A percentile compares a stretch with the other conserved stretches of the same genome.
Conservation (phyloP, 2,797 vertebrate genomes). For the Crax fasciolata region DNA sequence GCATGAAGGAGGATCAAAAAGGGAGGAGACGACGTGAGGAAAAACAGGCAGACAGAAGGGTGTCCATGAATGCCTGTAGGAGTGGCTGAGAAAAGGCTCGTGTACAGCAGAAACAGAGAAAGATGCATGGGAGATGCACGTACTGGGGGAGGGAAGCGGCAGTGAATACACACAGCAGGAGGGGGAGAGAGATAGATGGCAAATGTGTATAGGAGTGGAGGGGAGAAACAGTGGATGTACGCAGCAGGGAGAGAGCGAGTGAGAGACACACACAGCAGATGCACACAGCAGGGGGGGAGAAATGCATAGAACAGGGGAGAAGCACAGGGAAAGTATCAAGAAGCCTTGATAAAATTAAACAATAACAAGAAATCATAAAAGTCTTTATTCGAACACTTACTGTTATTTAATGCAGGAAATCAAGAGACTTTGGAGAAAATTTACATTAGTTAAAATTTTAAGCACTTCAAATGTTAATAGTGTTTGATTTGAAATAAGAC, state of each 20-base stretch:
- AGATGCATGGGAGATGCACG: slow-evolving; percentile 20
- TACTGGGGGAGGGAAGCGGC: slow-evolving; percentile 45
- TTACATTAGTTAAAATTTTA: slow-evolving; percentile 28
- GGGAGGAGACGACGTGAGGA: background rate
- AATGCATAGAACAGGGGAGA: slow-evolving; percentile 44
- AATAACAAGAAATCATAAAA: slow-evolving; percentile 46
- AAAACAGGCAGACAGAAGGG: background rate
- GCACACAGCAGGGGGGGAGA: slow-evolving; percentile 67
- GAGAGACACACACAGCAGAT: slow-evolving; percentile 76
- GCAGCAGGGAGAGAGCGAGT: slow-evolving; percentile 55
- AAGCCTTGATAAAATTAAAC: slow-evolving; percentile 25
- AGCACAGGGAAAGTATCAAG: background rate
- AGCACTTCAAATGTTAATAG: slow-evolving; percentile 43
- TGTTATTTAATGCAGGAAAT: slow-evolving; percentile 50
- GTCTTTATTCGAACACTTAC: slow-evolving; percentile 7
- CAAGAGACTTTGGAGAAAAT: background rate
- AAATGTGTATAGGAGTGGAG: slow-evolving; percentile 45
- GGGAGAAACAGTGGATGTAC: slow-evolving; percentile 61
- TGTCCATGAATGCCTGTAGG: background rate
- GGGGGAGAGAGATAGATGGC: slow-evolving; percentile 41
- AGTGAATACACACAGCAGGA: slow-evolving; percentile 61
- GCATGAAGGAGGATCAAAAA: background rate
- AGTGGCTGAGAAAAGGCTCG: slow-evolving; percentile 37
- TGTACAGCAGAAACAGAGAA: slow-evolving; percentile 13
- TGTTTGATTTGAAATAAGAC: slow-evolving; percentile 58